phyloP scores from a whole-genome alignment of 2,888 invertebrate genomes.

The Omphaloscelis lunosa region DNA sequence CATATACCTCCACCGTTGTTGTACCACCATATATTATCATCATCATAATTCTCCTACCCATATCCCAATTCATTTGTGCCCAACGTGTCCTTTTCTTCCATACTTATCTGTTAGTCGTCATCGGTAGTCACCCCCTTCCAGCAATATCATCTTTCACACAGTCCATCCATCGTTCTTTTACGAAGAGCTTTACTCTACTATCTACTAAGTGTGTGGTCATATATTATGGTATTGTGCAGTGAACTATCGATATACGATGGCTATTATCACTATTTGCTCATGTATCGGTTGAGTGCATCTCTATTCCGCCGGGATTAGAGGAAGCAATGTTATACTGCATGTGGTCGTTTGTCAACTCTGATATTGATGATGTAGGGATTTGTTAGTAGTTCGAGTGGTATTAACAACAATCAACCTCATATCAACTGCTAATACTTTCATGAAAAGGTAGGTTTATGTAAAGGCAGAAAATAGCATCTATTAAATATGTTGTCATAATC shows the following conservation, averaged over 20 bases:
- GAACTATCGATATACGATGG: neutral
- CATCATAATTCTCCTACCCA: no score
- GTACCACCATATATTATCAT: no score
- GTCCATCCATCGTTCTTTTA: neutral
- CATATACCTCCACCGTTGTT: neutral
- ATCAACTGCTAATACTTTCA: neutral
- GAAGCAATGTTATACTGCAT: neutral
- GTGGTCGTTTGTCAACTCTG: no score
- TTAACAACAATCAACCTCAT: neutral
- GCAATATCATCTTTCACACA: no score
- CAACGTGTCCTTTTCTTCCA: no score
- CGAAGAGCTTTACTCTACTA: neutral
- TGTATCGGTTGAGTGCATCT: neutral
- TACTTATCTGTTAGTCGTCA: no score
- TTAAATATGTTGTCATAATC: neutral
- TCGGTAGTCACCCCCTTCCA: no score
- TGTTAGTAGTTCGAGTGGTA: neutral
- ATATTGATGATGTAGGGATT: neutral
- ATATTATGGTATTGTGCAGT: neutral
- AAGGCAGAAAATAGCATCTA: neutral
- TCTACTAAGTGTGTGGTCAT: neutral
- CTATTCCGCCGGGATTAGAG: neutral
- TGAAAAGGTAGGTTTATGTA: no score
- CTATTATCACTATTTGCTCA: neutral
- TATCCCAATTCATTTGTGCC: no score